phyloP scores from a whole-genome alignment of 2,797 vertebrate genomes.

The Platyrinchus mystaceus region DNA sequence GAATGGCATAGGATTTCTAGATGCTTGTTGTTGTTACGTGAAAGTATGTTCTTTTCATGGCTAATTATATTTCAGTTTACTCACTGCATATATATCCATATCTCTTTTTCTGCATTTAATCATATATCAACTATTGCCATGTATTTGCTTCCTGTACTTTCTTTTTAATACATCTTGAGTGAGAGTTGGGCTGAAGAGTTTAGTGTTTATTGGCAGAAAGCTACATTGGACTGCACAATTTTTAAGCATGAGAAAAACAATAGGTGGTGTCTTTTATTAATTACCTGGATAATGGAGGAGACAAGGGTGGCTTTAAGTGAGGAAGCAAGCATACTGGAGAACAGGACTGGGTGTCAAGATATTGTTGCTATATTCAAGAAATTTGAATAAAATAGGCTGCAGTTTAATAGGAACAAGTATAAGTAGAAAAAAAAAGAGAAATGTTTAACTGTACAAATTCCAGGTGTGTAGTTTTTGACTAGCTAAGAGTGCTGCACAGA shows the following conservation, averaged over 20 bases:
- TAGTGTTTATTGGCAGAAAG: neutral
- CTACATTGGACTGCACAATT: neutral
- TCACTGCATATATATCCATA: neutral
- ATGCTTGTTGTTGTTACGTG: neutral
- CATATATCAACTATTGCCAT: neutral
- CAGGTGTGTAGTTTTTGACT: neutral
- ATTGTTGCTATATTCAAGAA: neutral
- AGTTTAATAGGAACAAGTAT: neutral
- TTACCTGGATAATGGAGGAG: neutral
- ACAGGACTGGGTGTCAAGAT: neutral
- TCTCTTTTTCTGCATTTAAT: neutral
- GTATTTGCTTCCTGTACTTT: neutral
- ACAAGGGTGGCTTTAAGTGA: neutral
- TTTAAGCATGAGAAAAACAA: neutral
- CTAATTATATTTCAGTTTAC: slow-evolving; percentile 18
- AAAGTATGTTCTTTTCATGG: neutral
- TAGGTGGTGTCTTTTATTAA: neutral
- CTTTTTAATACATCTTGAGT: neutral
- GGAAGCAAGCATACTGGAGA: neutral
- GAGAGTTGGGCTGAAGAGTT: neutral
- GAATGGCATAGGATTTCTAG: neutral
- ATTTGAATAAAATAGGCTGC: neutral
- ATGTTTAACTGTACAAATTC: neutral
- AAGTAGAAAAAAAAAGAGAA: neutral
- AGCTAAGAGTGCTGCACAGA: neutral